phyloP scores from a whole-genome alignment of 2,888 invertebrate species.

The Melangyna quadrimaculata region DNA sequence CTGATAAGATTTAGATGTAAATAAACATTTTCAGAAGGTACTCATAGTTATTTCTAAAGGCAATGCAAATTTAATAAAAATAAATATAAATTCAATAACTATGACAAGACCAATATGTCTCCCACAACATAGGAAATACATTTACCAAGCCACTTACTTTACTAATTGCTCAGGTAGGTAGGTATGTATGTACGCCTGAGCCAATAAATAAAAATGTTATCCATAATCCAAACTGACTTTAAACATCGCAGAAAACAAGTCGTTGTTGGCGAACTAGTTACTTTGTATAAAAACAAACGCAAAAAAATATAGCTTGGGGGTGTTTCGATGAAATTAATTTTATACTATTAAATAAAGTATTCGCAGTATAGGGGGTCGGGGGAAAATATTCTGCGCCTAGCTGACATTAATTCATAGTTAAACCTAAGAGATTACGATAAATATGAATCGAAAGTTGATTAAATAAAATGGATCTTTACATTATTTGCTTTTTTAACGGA shows the following conservation, averaged over 20 bases:
- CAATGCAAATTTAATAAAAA: not conserved
- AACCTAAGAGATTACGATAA: not conserved
- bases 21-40: not conserved
- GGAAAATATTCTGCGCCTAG: constrained; percentile 47
- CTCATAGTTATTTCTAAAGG: not conserved
- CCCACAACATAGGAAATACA: constrained; percentile 57
- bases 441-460: not conserved
- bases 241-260: not conserved
- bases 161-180: not conserved
- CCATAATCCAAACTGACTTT: not conserved
- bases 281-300: not conserved
- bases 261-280: constrained; percentile 4
- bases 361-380: not conserved
- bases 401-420: constrained; percentile 23
- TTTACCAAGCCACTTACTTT: constrained; percentile 9
- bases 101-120: not conserved
- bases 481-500: no score
- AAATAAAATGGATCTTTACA: constrained; percentile 5
- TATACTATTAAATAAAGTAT: constrained; percentile 10
- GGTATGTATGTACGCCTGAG: not conserved
- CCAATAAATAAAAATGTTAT: constrained; percentile 41
- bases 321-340: not conserved
- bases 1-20: not conserved
- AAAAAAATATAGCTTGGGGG: not conserved
- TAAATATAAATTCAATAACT: not conserved